Base-by-base conservation (phyloP, 2,888 invertebrate species). In the Cryptophagus acutangulus region DNA sequence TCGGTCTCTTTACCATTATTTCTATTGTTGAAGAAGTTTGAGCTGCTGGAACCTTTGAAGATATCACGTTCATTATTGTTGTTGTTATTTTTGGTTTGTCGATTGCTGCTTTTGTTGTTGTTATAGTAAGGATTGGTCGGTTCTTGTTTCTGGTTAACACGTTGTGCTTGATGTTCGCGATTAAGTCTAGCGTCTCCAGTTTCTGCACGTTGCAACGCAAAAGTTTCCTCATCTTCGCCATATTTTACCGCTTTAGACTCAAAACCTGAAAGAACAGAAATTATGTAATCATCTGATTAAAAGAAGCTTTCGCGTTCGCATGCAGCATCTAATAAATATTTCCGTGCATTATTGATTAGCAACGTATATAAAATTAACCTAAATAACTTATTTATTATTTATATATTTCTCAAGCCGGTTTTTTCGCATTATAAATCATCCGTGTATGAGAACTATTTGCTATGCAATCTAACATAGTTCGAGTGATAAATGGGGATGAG, bases 191-290 rank as follows among this genome's bases (percentile, higher is more conserved):
- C 63, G 46, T 74, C 74, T 71, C 84, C 70, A 65, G 82, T 70
- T 70, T 85, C 85, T 10, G 84, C 83, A 17, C 82, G 75, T 67
- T 85, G 85, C 34, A 86, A 72, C 57, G 81, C 78, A 65, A 81
- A 84, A 33, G 83, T 80, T 47, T 81, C 74, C 67, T 85, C 85
- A 49, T 84, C 82, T 61, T 84, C 84, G 33, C 75, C 74, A 34
- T 71, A 65, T 51, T 71, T 73, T 18, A 77, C 74, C 52, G 81
- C 79, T 66, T 80, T 82, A 43, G 79, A 81, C 64, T 82, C 82
- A 63, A 75, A 81, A 59, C 78, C 79, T 69, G 51, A 1, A 57
- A 51, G 14, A 29, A 45, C 20, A 17, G 17, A 16, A 10, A 2
- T 5, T 5, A 8, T 25, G 10, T n/a, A n/a, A n/a, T 8, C 20